These are phyloP conservation scores for Antitype chi DNA, from an alignment of 2,888 invertebrate genomes.

Conservation along the genomic window DNA sequence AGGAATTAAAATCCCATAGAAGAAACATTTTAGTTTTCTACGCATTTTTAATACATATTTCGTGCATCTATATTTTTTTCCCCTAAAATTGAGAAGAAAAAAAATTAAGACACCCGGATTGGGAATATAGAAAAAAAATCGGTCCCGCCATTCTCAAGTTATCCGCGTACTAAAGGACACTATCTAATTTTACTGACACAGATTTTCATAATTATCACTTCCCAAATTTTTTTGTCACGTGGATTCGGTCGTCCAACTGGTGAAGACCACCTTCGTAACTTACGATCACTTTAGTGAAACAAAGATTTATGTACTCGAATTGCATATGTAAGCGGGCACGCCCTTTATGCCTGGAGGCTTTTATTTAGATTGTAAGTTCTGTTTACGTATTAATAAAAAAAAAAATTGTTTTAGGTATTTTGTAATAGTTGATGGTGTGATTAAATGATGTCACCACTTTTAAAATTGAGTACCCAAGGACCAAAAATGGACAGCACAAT, in stretches of 20 bases:
- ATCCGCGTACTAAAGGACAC: background rate
- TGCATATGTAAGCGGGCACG: too few relatives aligned
- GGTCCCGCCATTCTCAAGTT: background rate
- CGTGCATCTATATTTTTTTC: too few relatives aligned
- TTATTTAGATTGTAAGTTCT: too few relatives aligned
- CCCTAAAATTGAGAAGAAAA: too few relatives aligned
- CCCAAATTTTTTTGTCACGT: background rate
- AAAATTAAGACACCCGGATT: too few relatives aligned
- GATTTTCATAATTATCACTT: background rate
- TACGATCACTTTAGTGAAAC: background rate
- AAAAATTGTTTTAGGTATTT: too few relatives aligned
- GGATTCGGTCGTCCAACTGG: background rate
- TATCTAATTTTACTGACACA: background rate
- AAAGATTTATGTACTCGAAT: background rate
- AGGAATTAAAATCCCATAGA: too few relatives aligned
- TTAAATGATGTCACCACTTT: background rate
- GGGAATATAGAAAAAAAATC: background rate
- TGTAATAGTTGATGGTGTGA: background rate
- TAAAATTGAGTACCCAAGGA: background rate
- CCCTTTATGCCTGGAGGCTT: too few relatives aligned
- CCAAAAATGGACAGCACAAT: background rate
- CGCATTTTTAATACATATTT: too few relatives aligned
- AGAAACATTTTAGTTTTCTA: too few relatives aligned
- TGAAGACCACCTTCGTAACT: background rate
- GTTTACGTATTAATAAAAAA: too few relatives aligned